Conservation (phyloP, 2,888 invertebrate genomes). For the Acanthacorydalis orientalis region DNA sequence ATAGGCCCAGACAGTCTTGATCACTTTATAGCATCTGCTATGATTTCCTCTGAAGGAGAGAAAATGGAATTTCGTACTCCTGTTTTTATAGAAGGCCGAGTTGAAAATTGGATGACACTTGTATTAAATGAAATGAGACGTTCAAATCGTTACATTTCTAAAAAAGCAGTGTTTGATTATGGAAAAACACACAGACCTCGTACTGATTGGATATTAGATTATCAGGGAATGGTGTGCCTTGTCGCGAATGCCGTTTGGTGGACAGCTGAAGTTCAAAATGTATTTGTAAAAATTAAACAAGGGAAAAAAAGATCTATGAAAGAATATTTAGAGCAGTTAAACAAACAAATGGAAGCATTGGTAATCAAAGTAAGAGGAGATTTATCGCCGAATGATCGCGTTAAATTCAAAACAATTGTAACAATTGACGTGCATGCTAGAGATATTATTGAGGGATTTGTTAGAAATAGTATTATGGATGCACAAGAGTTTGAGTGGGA, state of each 20-base stretch:
- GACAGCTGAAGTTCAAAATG: constrained; percentile 89
- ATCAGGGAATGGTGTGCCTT: constrained; percentile 46
- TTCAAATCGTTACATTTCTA: constrained; percentile 69
- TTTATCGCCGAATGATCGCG: constrained; percentile 61
- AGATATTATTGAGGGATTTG: constrained; percentile 74
- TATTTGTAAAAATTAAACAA: constrained; percentile 51
- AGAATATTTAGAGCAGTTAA: constrained; percentile 64
- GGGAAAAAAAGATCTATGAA: constrained; percentile 83
- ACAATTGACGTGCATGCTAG: constrained; percentile 86
- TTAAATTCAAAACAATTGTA: constrained; percentile 75
- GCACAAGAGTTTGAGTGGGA: constrained; percentile 86
- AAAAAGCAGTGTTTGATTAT: constrained; percentile 76
- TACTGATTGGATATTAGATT: constrained; percentile 77
- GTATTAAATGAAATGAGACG: constrained; percentile 70
- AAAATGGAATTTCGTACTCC: constrained; percentile 62
- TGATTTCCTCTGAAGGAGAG: constrained; percentile 81
- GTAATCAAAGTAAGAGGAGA: constrained; percentile 60
- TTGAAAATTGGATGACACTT: constrained; percentile 86
- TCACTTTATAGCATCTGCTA: constrained; percentile 53
- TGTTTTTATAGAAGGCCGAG: constrained; percentile 55
- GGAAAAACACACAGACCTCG: constrained; percentile 53
- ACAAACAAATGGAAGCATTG: constrained; percentile 67
- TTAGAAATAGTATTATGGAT: constrained; percentile 65
- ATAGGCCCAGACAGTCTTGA: constrained; percentile 49
- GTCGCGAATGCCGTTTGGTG: constrained; percentile 57